Base-by-base conservation (phyloP, 2,888 invertebrate species). In the Dicranocentrus wangi region DNA sequence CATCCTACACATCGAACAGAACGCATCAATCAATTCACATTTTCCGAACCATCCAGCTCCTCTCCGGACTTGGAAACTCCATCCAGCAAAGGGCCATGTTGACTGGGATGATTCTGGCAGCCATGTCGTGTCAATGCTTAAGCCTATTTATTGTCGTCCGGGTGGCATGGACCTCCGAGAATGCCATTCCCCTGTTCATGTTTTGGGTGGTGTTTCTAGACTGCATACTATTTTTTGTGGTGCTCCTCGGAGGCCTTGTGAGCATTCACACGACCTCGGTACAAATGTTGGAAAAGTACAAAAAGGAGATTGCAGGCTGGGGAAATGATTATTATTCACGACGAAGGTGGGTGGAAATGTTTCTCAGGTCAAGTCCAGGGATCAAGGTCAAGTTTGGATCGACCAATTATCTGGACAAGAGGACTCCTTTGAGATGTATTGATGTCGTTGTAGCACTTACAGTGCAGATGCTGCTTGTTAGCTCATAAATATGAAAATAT, bases 401-500 rank as follows among this genome's bases (percentile, higher is more conserved):
- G 7, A 25, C n/a, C 0, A 66, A 66, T n/a, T 47, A 43, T 17
- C 8, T 66, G 25, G 47, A 66, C 2, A 8, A 23, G n/a, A 10
- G 19, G 8, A 66, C 66, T 2, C 66, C 66, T 17, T 51, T 66
- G 66, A 66, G 5, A 7, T 66, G 66, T 27, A 15, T 66, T 13
- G 25, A 66, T 47, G 5, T 21, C 7, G 27, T 23, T 8, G 23
- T 66, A 5, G 42, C 15, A 7, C 43, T 66, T 2, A 17, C 23
- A 10, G 66, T 39, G n/a, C 43, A 66, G 8, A 25, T 66, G 10
- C 42, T 66, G n/a, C 15, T 47, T 5, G 8, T 47, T 47, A 47
- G 32, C 32, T 32, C 32, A 7, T 32, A 32, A n/a, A n/a, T n/a
- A n/a, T n/a, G n/a, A n/a, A n/a, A n/a, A n/a, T n/a, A n/a, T n/a